A percentile compares a stretch with the other conserved stretches of the same genome.
phyloP scores from a whole-genome alignment of 2,797 vertebrate species.

The Poeciliopsis presidionis region DNA sequence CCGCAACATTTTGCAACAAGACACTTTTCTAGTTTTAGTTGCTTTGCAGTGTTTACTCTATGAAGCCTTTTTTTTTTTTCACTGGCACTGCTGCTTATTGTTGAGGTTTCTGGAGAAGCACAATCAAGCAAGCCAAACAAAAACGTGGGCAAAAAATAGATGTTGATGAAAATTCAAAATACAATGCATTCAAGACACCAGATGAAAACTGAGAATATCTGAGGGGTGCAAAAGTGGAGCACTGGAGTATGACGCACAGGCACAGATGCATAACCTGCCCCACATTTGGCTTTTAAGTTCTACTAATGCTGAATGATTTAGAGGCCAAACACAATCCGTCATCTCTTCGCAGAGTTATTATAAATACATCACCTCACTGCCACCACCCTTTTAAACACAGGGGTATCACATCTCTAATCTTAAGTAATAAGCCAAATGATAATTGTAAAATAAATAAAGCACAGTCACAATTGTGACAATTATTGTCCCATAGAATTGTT shows the following conservation, averaged over 20 bases:
- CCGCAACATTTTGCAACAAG: neutral
- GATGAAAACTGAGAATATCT: neutral
- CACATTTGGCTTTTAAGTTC: constrained; percentile 74
- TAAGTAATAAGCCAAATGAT: neutral
- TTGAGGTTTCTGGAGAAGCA: neutral
- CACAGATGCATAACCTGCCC: constrained; percentile 73
- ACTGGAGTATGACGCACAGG: constrained; percentile 68
- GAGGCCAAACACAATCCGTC: constrained; percentile 62
- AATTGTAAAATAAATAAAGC: neutral
- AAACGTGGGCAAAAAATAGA: no score
- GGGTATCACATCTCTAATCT: neutral
- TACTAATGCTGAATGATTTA: constrained; percentile 76
- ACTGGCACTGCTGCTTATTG: neutral
- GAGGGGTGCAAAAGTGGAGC: constrained; percentile 53
- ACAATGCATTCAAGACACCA: neutral
- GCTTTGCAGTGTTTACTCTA: neutral
- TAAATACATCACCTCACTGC: constrained; percentile 53
- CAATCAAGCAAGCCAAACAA: neutral
- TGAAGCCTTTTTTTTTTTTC: neutral
- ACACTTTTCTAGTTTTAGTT: neutral
- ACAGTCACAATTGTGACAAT: neutral
- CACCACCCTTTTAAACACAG: neutral
- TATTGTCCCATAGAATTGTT: neutral
- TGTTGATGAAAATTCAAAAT: neutral
- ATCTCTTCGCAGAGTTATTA: constrained; percentile 52